Evolutionary conservation across 1,140 invertebrate genomes (phyloP), one percentile per base, ranked within the genome.

Genomic region (Drosophila biarmipes): DNA sequence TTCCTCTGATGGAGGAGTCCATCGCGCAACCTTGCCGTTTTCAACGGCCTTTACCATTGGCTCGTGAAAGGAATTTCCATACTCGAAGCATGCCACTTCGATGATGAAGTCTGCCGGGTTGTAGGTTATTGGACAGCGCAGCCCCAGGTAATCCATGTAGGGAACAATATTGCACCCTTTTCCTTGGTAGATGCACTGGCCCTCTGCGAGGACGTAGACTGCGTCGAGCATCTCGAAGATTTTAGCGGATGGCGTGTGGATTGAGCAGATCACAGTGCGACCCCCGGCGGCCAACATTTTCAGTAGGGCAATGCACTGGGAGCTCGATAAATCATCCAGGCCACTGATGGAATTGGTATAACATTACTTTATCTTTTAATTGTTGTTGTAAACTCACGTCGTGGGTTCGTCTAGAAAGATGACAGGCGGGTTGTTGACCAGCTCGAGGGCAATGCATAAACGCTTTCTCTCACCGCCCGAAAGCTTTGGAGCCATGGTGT

Each of bases 381-480:
- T 19, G n/a, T 7, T 46, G 14, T 10, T 12, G 10, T 14, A 38
- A 35, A 34, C 94, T 95, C 92, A 97, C 96, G 96, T 96, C 2
- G 96, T 97, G 1, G 96, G 96, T 91, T 97, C 96, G 82, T 97
- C 96, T 6, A 97, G 91, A 84, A 97, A 97, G 63, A 97, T 93
- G 2, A 99, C 95, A 2, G 98, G 97, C n/a, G 98, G 98, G 92
- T 99, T 99, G 92, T 98, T 98, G 14, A 99, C 93, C 11, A 99
- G 93, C 92, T 99, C 98, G 21, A 98, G 91, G 7, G 98, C 98
- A 35, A 99, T 98, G 0, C 97, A 97, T 6, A 99, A 92, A 31
- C 98, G 93, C 92, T 99, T 99, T 53, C 94, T 94, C 92, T 99
- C 98, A 0, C 98, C 98, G 1, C 98, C 98, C 0, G 98, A 99